A percentile compares a stretch with the other conserved stretches of the same genome.
Conservation (phyloP, 2,888 invertebrate species). For the Augochlorella aurata region DNA sequence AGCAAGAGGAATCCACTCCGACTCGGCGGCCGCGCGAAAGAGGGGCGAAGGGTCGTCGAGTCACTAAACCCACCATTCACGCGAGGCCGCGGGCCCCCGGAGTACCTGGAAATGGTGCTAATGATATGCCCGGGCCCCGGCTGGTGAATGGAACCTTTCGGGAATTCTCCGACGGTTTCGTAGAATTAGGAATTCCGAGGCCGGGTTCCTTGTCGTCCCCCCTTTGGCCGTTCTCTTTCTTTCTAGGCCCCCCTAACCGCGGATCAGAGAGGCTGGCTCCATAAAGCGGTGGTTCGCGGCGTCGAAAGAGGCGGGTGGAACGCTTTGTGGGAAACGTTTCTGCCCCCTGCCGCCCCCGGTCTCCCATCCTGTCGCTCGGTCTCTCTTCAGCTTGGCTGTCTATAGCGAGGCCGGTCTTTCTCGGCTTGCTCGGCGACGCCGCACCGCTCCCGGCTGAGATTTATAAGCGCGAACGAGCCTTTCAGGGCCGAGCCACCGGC, state of each 20-base stretch:
- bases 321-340: conserved; percentile 70
- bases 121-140: conserved; percentile 79
- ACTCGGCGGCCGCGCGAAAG: conserved; percentile 25
- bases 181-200: conserved; percentile 82
- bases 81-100: conserved; percentile 65
- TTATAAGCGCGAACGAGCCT: conserved; percentile 78
- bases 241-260: conserved; percentile 47
- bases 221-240: conserved; percentile 27
- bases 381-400: neutral
- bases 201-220: conserved; percentile 63
- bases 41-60: conserved; percentile 49
- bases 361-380: neutral
- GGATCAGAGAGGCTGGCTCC: conserved; percentile 62
- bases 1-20: neutral
- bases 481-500: conserved; percentile 73
- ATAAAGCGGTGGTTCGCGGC: conserved; percentile 67
- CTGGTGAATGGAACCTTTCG: conserved; percentile 80
- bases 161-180: conserved; percentile 82
- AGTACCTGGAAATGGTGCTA: conserved; percentile 80
- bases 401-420: conserved; percentile 33
- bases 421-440: conserved; percentile 43
- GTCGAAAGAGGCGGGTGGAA: conserved; percentile 59
- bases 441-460: conserved; percentile 72
- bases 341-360: conserved; percentile 12
- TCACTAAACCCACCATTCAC: conserved; percentile 77